Percentiles rank a stretch among this genome's conserved stretches.
Conservation (phyloP, 2,888 invertebrate species). For the Caenorhabditis panamensis region DNA sequence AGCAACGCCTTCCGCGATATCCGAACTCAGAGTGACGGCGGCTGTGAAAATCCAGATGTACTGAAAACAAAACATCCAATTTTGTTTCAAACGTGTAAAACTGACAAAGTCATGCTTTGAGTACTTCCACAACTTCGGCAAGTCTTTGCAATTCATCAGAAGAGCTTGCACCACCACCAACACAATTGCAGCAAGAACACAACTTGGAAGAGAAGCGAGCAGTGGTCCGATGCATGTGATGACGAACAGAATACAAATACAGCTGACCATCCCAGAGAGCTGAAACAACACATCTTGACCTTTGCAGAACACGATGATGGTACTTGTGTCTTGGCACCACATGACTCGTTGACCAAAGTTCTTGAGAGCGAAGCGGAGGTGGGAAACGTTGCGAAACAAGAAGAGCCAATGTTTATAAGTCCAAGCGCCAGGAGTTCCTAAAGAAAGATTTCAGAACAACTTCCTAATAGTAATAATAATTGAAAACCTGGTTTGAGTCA, state of each 20-base stretch:
- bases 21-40: slow-evolving; percentile 86
- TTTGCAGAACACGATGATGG: not conserved
- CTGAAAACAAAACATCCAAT: slow-evolving; percentile 22
- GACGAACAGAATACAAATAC: slow-evolving; percentile 87
- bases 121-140: slow-evolving; percentile 87
- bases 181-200: slow-evolving; percentile 82
- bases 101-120: slow-evolving; percentile 88
- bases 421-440: slow-evolving; percentile 76
- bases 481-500: slow-evolving; percentile 82
- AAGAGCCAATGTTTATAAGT: slow-evolving; percentile 86
- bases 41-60: slow-evolving; percentile 89
- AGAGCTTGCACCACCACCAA: slow-evolving; percentile 82
- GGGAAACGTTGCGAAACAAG: slow-evolving; percentile 81
- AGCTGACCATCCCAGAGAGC: slow-evolving; percentile 88
- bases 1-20: slow-evolving; percentile 88
- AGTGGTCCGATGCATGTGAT: slow-evolving; percentile 91
- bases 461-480: not conserved
- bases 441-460: too few species aligned
- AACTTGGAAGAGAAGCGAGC: slow-evolving; percentile 89
- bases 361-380: slow-evolving; percentile 69
- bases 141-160: slow-evolving; percentile 86
- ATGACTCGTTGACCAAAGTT: slow-evolving; percentile 70
- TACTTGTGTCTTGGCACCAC: slow-evolving; percentile 67
- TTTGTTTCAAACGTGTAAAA: slow-evolving; percentile 2
- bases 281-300: slow-evolving; percentile 80